Evolutionary conservation across 1,140 invertebrate species (phyloP), one percentile per base, ranked within the genome.

Genomic region (Lycorma delicatula): DNA sequence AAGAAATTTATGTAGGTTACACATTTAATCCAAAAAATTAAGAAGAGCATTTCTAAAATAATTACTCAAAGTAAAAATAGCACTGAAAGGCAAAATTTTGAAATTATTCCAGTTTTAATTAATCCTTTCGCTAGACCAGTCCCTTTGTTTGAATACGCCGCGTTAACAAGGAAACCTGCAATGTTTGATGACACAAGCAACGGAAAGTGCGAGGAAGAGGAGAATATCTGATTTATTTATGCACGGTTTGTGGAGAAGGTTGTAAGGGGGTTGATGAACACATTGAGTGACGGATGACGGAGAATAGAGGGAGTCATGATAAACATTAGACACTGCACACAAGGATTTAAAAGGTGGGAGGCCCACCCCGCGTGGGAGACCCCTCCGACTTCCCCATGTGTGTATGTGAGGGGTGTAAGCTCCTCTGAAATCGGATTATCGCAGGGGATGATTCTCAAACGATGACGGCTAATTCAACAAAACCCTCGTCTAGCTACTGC

Each of bases 271-370:
- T 12, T 38, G 18, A n/a, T 38, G 13, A 38, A 38, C 13, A 38
- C 36, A 38, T 18, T 6, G 3, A 18, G 36, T 12, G 12, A 31
- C 6, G 28, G 29, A 31, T n/a, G 31, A 38, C 23, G 52, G 27
- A n/a, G 38, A 31, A n/a, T n/a, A n/a, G 7, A 3, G 13, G 13
- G 20, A 38, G 36, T 38, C 36, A 3, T 18, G 2, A 38, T 7
- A 3, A 57, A 27, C 50, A 51, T 60, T 27, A 29, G 26, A 49
- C 23, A 34, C 70, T 67, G n/a, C 70, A 70, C 44, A 72, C 70
- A 60, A 75, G 72, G 6, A 72, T 69, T 60, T 75, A 76, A n/a
- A 76, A 63, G 44, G 75, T 73, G 5, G 72, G 67, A 68, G 18
- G 66, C 70, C 53, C 58, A 74, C 64, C 63, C 77, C 67, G 58